These are phyloP conservation scores for Trichogramma dendrolimi DNA, from an alignment of 2,888 invertebrate species.

Conservation along the genomic window DNA sequence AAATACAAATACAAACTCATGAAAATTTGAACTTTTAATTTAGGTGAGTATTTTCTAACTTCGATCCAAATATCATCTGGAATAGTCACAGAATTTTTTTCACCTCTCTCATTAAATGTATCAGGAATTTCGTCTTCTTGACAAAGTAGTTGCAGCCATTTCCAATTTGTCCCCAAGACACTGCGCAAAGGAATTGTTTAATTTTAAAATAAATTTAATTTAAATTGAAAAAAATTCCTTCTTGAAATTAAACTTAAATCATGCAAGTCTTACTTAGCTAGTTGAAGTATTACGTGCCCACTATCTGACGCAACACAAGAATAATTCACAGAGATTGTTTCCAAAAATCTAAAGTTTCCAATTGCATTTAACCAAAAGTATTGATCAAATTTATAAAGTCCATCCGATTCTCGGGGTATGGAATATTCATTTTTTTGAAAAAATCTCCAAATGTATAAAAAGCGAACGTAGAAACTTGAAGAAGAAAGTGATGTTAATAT, in stretches of 20 bases:
- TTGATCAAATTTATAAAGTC: neutral
- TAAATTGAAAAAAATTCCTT: too few relatives aligned
- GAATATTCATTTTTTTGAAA: slow-evolving; percentile 6
- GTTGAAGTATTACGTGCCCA: slow-evolving; percentile 5
- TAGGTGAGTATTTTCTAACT: slow-evolving; percentile 6
- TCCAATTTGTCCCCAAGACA: slow-evolving; percentile 1
- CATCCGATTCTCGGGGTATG: neutral
- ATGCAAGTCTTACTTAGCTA: slow-evolving; percentile 9
- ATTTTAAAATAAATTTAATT: too few relatives aligned
- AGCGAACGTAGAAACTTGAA: slow-evolving; percentile 8
- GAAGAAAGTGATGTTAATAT: slow-evolving; percentile 9
- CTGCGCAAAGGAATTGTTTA: neutral
- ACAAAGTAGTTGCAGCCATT: slow-evolving; percentile 13
- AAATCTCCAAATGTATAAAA: slow-evolving; percentile 13
- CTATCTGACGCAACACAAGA: slow-evolving; percentile 12
- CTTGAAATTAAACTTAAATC: too few relatives aligned
- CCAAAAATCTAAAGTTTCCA: neutral
- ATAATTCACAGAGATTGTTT: slow-evolving; percentile 14
- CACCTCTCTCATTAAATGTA: slow-evolving; percentile 2
- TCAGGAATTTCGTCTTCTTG: slow-evolving; percentile 10
- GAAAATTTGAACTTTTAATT: slow-evolving; percentile 17
- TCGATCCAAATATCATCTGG: slow-evolving; percentile 13
- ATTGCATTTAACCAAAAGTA: slow-evolving; percentile 4
- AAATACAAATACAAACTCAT: slow-evolving; percentile 8
- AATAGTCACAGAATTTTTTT: slow-evolving; percentile 8